Conservation (phyloP, 2,888 invertebrate species). For the Ceraclea dissimilis region DNA sequence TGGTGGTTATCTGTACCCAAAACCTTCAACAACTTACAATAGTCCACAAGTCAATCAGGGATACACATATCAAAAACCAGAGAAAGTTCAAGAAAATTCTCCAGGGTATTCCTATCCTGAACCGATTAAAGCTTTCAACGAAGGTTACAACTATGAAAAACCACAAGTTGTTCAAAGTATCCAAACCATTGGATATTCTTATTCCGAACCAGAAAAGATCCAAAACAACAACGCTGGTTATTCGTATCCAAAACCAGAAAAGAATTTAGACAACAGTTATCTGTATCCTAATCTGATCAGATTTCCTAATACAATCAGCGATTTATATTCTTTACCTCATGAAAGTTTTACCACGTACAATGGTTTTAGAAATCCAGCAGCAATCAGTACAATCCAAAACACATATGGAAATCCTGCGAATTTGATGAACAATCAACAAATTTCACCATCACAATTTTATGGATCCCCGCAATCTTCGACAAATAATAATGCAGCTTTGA, state of each 20-base stretch:
- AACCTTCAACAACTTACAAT: slow-evolving; percentile 4
- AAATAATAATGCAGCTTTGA: neutral
- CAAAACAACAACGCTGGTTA: neutral
- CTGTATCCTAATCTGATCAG: neutral
- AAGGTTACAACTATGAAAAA: neutral
- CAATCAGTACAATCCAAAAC: no score
- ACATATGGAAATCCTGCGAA: neutral
- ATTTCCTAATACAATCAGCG: neutral
- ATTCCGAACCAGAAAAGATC: neutral
- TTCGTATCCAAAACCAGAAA: neutral
- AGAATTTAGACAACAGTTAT: slow-evolving; percentile 1
- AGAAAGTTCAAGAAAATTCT: neutral
- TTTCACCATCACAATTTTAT: no score
- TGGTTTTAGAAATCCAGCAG: neutral
- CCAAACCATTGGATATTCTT: neutral
- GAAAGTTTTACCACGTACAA: neutral
- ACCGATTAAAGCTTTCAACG: neutral
- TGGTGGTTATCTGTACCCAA: neutral
- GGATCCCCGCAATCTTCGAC: no score
- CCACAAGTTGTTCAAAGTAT: neutral
- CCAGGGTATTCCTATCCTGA: neutral
- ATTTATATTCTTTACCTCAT: neutral
- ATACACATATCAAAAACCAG: neutral
- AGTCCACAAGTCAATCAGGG: neutral
- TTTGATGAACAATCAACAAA: neutral